Evolutionary conservation across 2,888 invertebrate genomes (phyloP), one percentile per base, ranked within the genome.

Genomic region (Morpho helenor): DNA sequence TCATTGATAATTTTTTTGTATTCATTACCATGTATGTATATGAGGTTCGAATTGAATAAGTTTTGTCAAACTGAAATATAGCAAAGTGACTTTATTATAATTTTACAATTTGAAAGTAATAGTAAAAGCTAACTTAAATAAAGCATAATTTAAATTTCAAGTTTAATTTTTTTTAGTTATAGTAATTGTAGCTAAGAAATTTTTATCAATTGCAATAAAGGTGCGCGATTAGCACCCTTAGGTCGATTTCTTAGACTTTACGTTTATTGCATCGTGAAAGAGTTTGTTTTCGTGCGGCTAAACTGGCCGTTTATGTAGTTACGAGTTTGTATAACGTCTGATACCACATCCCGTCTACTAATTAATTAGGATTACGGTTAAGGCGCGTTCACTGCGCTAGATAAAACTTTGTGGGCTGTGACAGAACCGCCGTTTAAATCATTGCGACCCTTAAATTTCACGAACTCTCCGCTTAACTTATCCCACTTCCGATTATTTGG

Each of bases 321-420:
- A 65, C 64, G 71, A 73, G 72, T 76, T 75, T 73, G 73, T 66
- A 62, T 77, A 75, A 77, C 73, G 75, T 77, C 75, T 74, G 74
- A 72, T 74, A 71, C 76, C 75, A 76, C 77, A 77, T 76, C 75
- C 76, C 78, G 77, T 77, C 76, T 75, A 73, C 76, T 84, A 85
- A 87, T 87, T 86, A 86, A 87, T 87, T 84, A 83, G 84, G 82
- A 86, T 86, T 84, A 84, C 76, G 72, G 75, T 73, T 72, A 70
- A 72, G 69, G 71, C 74, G 68, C 74, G 68, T 66, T 70, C 71
- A 69, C 68, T 77, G 76, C 67, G 67, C 73, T 77, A 82, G 82
- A 86, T 84, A 83, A 84, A 82, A 87, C 78, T 84, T 82, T 79
- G 77, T 69, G 72, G 74, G 71, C 66, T 68, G 70, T 67, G 72